Evolutionary conservation across 1,140 invertebrate genomes (phyloP).

Genomic region (Brachionus calyciflorus): DNA sequence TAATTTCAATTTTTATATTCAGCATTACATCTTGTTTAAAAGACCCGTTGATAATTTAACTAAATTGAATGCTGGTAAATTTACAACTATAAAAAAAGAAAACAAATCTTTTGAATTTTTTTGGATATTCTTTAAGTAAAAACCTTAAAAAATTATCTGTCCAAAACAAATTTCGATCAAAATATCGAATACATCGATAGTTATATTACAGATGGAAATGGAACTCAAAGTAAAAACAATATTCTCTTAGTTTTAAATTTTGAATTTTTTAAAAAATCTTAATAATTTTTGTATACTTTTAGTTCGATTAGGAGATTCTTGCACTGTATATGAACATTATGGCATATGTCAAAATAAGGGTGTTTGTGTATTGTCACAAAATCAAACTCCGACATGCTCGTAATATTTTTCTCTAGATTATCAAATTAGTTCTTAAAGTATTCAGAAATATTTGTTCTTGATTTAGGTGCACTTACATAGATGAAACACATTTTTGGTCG

Average conservation of each 20-base stretch:
- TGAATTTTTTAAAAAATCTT: background rate
- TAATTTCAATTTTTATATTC: conserved; percentile 23
- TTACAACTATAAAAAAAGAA: no score
- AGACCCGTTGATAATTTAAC: conserved; percentile 10
- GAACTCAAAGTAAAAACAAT: conserved; percentile 1
- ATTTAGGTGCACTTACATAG: background rate
- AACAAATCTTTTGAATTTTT: no score
- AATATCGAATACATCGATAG: conserved; percentile 19
- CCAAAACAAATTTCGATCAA: background rate
- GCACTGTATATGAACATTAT: background rate
- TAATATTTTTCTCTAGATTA: background rate
- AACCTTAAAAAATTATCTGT: background rate
- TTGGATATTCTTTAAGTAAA: no score
- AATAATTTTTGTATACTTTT: background rate
- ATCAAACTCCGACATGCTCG: background rate
- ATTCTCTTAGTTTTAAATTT: no score
- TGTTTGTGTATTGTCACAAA: conserved; percentile 3
- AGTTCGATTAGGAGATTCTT: conserved; percentile 28
- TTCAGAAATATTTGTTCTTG: background rate
- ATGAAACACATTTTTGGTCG: conserved; percentile 30
- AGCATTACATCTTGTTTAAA: conserved; percentile 32
- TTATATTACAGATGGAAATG: background rate
- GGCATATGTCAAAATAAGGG: conserved; percentile 27
- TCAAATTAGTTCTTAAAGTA: background rate
- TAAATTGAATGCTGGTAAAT: conserved; percentile 25